phyloP scores from a whole-genome alignment of 2,113 vertebrate species.

The Daboia siamensis region DNA sequence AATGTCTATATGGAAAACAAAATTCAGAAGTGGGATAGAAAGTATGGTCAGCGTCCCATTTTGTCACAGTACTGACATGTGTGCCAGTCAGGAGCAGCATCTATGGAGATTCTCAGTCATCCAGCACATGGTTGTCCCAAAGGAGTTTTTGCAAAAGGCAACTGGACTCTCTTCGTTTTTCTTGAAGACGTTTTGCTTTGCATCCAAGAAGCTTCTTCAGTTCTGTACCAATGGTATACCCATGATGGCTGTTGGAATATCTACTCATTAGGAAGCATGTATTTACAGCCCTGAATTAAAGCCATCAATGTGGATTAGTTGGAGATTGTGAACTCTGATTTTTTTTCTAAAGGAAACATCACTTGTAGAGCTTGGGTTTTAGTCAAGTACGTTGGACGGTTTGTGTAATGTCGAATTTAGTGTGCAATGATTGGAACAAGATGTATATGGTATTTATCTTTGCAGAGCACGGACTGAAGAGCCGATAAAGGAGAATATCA shows the following conservation, averaged over 20 bases:
- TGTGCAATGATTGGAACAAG: neutral
- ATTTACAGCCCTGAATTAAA: neutral
- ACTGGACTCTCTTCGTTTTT: neutral
- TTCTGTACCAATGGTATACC: neutral
- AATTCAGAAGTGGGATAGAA: neutral
- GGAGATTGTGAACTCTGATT: neutral
- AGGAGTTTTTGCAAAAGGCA: neutral
- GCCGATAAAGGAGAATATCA: neutral
- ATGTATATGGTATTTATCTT: neutral
- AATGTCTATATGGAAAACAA: neutral
- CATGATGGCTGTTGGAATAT: neutral
- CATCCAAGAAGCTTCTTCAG: neutral
- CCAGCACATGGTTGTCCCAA: neutral
- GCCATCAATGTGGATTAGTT: neutral
- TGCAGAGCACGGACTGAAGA: neutral
- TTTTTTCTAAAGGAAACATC: neutral
- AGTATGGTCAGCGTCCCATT: neutral
- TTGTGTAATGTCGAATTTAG: neutral
- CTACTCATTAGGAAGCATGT: neutral
- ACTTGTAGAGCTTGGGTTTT: no score
- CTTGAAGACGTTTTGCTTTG: neutral
- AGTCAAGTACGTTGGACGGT: neutral
- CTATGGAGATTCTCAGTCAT: neutral
- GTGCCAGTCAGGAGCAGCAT: neutral
- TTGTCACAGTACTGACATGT: neutral